Base-by-base conservation (phyloP, 2,113 vertebrate species). In the Odontophorus gujanensis region DNA sequence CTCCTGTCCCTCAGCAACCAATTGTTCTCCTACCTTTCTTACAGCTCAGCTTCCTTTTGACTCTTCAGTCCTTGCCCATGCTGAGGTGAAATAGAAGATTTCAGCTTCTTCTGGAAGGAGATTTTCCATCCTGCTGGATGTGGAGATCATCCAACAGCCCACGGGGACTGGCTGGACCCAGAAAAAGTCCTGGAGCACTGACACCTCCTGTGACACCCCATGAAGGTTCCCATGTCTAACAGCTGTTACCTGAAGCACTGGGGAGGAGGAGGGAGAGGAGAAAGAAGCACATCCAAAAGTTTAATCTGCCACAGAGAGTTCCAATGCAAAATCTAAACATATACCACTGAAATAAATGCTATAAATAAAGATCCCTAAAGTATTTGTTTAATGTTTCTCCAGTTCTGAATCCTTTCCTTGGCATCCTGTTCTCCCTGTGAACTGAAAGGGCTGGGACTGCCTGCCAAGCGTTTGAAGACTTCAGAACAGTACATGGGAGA, bases 321-420 rank as follows among this genome's bases (percentile, higher is more conserved):
- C 80, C 92, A 90, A 95, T 83, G 63, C 45, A 92, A 95, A 95
- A 93, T 45, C 83, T 68, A 38, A 87, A 96, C 89, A 73, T 81
- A 65, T 82, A 89, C 91, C 83, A 82, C 93, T 93, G 95, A 96
- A 58, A 95, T 32, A 95, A 97, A 80, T 75, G 75, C 78, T 32
- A 95, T 40, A 96, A 97, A 88, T 80, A 82, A 81, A 93, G 48
- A 79, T 96, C 87, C 91, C 96, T 80, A 69, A 94, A 91, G 91
- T 68, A 89, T 93, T 95, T 95, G 50, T 95, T 95, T 97, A 63
- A 96, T 96, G 93, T 95, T 94, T 96, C 76, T 90, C 91, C 91
- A 84, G 80, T 81, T 93, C 88, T 89, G 81, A 95, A 95, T 91
- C 94, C 82, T 91, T 95, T 81, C 65, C 95, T 96, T 96, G 96